These are phyloP conservation scores for Sapajus apella DNA, from an alignment of 2,113 vertebrate species.

Conservation along the genomic window DNA sequence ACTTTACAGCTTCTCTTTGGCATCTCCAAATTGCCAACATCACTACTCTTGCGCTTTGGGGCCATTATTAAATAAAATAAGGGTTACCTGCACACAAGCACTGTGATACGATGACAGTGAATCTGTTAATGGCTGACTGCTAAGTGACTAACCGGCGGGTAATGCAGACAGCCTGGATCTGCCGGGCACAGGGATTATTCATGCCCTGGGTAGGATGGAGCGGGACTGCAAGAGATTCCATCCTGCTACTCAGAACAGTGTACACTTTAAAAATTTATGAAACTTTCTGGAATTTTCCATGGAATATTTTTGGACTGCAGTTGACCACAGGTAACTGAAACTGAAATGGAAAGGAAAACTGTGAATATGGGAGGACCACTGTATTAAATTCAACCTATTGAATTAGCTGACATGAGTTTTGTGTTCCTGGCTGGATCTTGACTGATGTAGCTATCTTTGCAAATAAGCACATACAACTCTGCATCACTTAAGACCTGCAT, in stretches of 20 bases:
- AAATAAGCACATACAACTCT: neutral
- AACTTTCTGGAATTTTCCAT: neutral
- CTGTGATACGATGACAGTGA: neutral
- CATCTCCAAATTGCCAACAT: neutral
- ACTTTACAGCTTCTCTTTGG: neutral
- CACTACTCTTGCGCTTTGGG: neutral
- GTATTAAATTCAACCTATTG: neutral
- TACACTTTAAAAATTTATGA: neutral
- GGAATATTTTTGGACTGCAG: neutral
- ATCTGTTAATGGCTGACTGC: neutral
- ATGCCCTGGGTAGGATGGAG: neutral
- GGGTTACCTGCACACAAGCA: neutral
- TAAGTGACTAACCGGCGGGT: neutral
- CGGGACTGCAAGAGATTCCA: neutral
- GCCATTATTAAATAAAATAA: neutral
- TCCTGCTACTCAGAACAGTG: neutral
- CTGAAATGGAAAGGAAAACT: neutral
- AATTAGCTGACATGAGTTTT: neutral
- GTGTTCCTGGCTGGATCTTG: neutral
- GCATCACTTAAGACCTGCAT: neutral
- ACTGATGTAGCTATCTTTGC: neutral
- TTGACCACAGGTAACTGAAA: neutral
- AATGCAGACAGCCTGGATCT: neutral
- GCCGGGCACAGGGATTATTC: neutral
- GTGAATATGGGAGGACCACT: neutral